phyloP scores from a whole-genome alignment of 2,888 invertebrate species.

The Pogonocherus hispidulus region DNA sequence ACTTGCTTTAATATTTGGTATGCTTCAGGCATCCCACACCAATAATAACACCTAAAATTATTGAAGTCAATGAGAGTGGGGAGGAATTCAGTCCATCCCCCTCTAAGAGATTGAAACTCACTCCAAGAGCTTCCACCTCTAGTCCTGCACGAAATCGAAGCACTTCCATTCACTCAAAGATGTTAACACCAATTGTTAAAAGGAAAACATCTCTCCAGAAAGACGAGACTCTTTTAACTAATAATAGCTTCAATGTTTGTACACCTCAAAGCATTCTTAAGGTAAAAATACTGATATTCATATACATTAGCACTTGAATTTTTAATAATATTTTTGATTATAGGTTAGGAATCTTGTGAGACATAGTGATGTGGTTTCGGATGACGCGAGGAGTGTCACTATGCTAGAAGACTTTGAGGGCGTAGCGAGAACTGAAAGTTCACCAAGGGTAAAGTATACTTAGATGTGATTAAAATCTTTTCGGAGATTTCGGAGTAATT shows the following conservation, averaged over 20 bases:
- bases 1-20: too few species aligned
- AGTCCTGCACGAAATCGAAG: slow-evolving; percentile 32
- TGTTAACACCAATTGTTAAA: slow-evolving; percentile 74
- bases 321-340: slow-evolving; percentile 9
- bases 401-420: slow-evolving; percentile 2
- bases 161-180: slow-evolving; percentile 53
- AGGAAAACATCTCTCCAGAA: slow-evolving; percentile 60
- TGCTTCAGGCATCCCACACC: slow-evolving; percentile 35
- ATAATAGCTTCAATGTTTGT: slow-evolving; percentile 58
- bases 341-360: slow-evolving; percentile 34
- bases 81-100: slow-evolving; percentile 48
- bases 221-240: slow-evolving; percentile 13
- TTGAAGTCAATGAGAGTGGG: slow-evolving; percentile 42
- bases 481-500: too few species aligned
- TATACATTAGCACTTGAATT: background rate
- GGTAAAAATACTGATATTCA: slow-evolving; percentile 60
- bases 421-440: slow-evolving; percentile 3
- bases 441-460: slow-evolving; percentile 19
- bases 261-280: slow-evolving; percentile 80
- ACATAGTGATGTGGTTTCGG: background rate
- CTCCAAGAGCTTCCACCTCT: slow-evolving; percentile 49
- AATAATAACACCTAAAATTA: slow-evolving; percentile 47
- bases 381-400: slow-evolving; percentile 7
- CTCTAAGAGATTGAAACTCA: slow-evolving; percentile 54
- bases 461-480: too few species aligned